A percentile compares a stretch with the other conserved stretches of the same genome.
Evolutionary conservation across 2,797 vertebrate species (phyloP).

Genomic region (Adrianichthys oophorus): DNA sequence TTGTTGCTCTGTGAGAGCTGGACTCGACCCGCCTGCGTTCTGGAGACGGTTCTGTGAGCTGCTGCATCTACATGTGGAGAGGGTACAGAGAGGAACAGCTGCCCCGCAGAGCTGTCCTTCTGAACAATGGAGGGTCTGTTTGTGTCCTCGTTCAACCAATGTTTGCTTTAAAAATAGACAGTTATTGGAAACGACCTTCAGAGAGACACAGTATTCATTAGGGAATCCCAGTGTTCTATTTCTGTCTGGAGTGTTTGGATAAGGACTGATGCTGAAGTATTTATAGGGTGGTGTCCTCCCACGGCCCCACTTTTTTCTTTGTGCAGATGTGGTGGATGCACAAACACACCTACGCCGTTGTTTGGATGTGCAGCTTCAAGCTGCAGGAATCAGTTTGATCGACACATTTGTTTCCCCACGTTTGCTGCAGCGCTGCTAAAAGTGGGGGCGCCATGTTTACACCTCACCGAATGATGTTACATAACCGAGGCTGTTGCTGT

Average conservation of each 20-base stretch:
- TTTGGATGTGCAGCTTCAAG: conserved; percentile 11
- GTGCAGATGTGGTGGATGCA: conserved; percentile 10
- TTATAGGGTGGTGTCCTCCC: conserved; percentile 11
- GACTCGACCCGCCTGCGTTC: too few relatives aligned
- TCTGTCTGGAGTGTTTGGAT: conserved; percentile 34
- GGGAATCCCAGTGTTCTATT: conserved; percentile 40
- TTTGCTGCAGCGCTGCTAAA: conserved; percentile 12
- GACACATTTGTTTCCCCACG: conserved; percentile 2
- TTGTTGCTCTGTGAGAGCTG: too few relatives aligned
- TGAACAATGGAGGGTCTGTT: conserved; percentile 55
- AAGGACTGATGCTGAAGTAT: conserved; percentile 50
- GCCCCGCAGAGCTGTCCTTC: conserved; percentile 30
- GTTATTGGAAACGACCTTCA: conserved; percentile 32
- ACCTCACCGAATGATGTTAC: conserved; percentile 65
- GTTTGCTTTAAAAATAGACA: conserved; percentile 48
- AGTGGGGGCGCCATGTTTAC: conserved; percentile 67
- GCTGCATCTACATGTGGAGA: too few relatives aligned
- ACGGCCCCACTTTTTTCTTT: conserved; percentile 1
- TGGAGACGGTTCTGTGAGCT: too few relatives aligned
- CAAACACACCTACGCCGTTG: conserved; percentile 1
- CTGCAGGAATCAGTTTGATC: not conserved
- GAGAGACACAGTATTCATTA: conserved; percentile 37
- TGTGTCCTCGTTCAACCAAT: conserved; percentile 9
- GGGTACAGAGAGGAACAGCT: too few relatives aligned
- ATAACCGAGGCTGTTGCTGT: conserved; percentile 73